Conservation (phyloP, 2,797 vertebrate species). For the Acrocephalus scirpaceus region DNA sequence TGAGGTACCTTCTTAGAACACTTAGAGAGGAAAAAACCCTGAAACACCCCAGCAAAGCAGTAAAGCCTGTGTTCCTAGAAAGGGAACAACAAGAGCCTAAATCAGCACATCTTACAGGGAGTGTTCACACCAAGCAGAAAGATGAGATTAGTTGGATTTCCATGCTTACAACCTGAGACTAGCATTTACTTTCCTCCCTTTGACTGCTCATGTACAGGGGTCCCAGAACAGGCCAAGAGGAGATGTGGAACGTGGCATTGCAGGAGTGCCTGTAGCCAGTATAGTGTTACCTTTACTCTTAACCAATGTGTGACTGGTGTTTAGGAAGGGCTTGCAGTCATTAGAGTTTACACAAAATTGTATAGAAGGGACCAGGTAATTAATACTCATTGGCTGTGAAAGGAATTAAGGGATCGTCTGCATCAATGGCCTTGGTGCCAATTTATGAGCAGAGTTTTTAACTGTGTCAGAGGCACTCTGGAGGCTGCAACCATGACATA, state of each 20-base stretch:
- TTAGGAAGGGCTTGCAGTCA: background rate
- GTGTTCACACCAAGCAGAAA: background rate
- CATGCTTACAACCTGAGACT: background rate
- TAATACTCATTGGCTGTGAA: background rate
- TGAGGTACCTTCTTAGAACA: background rate
- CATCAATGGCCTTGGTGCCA: background rate
- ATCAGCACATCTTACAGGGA: background rate
- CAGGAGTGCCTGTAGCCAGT: background rate
- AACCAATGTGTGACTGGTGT: background rate
- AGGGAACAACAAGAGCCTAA: background rate
- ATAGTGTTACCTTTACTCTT: background rate
- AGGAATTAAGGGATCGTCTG: background rate
- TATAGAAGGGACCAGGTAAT: background rate
- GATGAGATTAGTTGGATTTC: background rate
- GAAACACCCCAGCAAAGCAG: background rate
- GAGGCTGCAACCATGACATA: background rate
- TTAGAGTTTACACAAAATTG: background rate
- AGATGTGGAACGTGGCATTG: accelerated
- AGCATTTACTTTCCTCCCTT: background rate
- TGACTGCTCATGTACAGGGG: background rate
- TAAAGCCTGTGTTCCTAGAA: background rate
- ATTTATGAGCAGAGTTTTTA: background rate
- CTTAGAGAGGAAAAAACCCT: background rate
- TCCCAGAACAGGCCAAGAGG: background rate
- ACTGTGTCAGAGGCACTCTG: background rate